A percentile compares a stretch with the other conserved stretches of the same genome.
phyloP scores from a whole-genome alignment of 2,888 invertebrate genomes.

The Xanthostigma xanthostigma region DNA sequence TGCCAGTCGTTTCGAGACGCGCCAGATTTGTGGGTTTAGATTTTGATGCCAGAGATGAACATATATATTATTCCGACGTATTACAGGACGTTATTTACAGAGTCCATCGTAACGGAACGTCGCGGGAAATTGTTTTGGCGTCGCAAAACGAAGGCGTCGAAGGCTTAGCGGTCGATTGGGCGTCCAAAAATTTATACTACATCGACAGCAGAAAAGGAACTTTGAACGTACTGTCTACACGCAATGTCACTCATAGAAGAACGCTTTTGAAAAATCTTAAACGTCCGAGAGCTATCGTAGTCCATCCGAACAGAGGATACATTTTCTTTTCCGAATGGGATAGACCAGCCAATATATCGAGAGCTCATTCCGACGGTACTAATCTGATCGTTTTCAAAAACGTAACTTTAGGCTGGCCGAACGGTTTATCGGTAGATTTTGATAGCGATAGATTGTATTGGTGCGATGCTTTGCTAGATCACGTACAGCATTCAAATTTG shows the following conservation, averaged over 20 bases:
- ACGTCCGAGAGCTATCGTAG: slow-evolving; percentile 88
- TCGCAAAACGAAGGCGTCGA: slow-evolving; percentile 96
- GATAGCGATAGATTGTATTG: slow-evolving; percentile 80
- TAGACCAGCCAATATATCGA: slow-evolving; percentile 88
- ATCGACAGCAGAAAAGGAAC: slow-evolving; percentile 91
- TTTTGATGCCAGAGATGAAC: slow-evolving; percentile 78
- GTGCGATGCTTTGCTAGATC: slow-evolving; percentile 93
- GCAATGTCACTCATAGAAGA: slow-evolving; percentile 69
- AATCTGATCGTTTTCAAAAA: slow-evolving; percentile 77
- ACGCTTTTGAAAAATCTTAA: slow-evolving; percentile 77
- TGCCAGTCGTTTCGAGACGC: slow-evolving; percentile 81
- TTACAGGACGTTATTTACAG: slow-evolving; percentile 87
- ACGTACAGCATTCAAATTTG: slow-evolving; percentile 84
- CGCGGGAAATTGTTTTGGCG: slow-evolving; percentile 78
- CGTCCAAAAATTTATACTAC: slow-evolving; percentile 86
- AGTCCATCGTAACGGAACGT: slow-evolving; percentile 62
- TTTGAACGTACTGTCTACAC: slow-evolving; percentile 78
- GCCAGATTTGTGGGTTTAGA: slow-evolving; percentile 92
- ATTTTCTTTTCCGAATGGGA: slow-evolving; percentile 96
- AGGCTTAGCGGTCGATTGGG: slow-evolving; percentile 92
- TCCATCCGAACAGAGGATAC: slow-evolving; percentile 88
- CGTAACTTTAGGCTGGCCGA: slow-evolving; percentile 92
- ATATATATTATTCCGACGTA: slow-evolving; percentile 96
- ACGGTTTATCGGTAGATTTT: slow-evolving; percentile 89
- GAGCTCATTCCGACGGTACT: slow-evolving; percentile 81